Evolutionary conservation across 2,888 invertebrate genomes (phyloP), one percentile per base, ranked within the genome.

Genomic region (Diplazon laetatorius): DNA sequence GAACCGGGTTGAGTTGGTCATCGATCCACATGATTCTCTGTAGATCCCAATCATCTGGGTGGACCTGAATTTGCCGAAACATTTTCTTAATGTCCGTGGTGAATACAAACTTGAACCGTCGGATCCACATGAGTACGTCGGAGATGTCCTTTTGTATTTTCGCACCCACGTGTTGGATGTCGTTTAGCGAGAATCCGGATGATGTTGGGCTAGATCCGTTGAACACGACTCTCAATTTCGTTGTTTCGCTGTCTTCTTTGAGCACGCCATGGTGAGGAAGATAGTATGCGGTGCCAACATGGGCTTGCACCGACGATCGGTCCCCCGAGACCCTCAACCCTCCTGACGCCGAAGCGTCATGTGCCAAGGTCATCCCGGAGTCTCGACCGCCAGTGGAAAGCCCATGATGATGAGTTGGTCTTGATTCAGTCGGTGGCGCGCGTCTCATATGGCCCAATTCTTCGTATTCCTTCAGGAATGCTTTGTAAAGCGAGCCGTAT

Each of bases 1-100:
- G 14, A 3, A 52, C 22, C 10, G 22, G 18, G 0, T 63, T 66
- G 1, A 16, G 20, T 2, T 46, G 20, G 0, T 18, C 12, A 18
- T 75, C 46, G 9, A 39, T 66, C 90, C 90, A 91, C 3, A 91
- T 50, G 3, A 91, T 89, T 8, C 85, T 66, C 55, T 90, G 90
- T n/a, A 85, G 82, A n/a, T 84, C 39, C 14, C 83, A 63, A 52
- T 90, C 82, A 2, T 78, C 65, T 9, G 35, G 46, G 35, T 82
- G 73, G 0, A 82, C 71, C 1, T 42, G 9, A 5, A 80, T 76
- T n/a, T 82, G 78, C 5, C 80, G 59, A 18, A 69, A 81, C 73
- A 80, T 80, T 30, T 81, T 82, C 4, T 69, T 68, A 12, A 80
- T 71, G 46, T 82, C 78, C 1, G 74, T 68, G 4, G 63, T n/a